phyloP scores from a whole-genome alignment of 2,797 vertebrate species.

The Odontamblyopus rebecca region DNA sequence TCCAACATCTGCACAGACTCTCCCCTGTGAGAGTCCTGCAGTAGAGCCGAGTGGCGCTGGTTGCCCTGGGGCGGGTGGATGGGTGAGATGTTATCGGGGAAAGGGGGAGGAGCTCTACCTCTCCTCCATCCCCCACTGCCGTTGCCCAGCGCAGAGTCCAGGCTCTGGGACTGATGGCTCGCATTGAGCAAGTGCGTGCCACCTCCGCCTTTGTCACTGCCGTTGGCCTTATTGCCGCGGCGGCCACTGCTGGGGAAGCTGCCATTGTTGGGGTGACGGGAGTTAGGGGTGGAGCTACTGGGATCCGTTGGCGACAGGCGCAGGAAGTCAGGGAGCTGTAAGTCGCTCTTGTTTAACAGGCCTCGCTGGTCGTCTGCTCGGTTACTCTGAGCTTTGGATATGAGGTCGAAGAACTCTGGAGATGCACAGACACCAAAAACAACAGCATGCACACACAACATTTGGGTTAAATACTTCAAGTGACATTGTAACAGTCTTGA shows the following conservation, averaged over 20 bases:
- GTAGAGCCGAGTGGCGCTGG: conserved; percentile 28
- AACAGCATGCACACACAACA: conserved; percentile 32
- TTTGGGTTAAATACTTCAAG: conserved; percentile 11
- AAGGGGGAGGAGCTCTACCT: conserved; percentile 64
- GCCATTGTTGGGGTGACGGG: conserved; percentile 61
- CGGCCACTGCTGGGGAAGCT: conserved; percentile 54
- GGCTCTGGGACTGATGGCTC: conserved; percentile 76
- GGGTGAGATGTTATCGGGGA: conserved; percentile 77
- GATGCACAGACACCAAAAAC: conserved; percentile 37
- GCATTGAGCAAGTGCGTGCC: conserved; percentile 56
- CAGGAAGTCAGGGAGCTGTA: conserved; percentile 95
- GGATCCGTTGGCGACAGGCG: conserved; percentile 79
- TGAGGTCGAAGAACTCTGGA: conserved; percentile 98
- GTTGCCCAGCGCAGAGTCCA: conserved; percentile 73
- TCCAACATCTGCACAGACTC: conserved; percentile 78
- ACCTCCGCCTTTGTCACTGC: conserved; percentile 51
- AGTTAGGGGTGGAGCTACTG: conserved; percentile 68
- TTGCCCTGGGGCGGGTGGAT: conserved; percentile 66
- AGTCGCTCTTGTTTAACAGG: conserved; percentile 95
- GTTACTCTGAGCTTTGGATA: conserved; percentile 99
- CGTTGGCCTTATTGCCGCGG: conserved; percentile 58
- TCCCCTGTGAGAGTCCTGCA: conserved; percentile 68
- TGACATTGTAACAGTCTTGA: conserved; percentile 13
- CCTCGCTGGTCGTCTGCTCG: conserved; percentile 98
- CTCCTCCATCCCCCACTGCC: conserved; percentile 75